Evolutionary conservation across 2,113 vertebrate genomes (phyloP).

Genomic region (Arenaria interpres): DNA sequence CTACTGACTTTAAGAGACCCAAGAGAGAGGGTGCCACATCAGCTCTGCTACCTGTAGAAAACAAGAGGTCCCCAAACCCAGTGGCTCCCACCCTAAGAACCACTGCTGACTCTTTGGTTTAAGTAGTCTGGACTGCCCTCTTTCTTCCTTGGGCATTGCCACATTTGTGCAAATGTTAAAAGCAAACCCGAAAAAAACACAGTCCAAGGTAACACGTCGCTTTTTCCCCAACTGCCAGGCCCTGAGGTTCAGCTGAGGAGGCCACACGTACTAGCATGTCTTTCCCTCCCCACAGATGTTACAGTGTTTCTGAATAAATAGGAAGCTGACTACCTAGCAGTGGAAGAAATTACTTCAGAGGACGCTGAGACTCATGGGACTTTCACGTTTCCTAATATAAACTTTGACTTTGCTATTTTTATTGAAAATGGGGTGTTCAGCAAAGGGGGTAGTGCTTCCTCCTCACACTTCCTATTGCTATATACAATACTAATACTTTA

Average conservation of each 20-base stretch:
- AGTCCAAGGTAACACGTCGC: rapidly evolving
- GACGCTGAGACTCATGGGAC: neutral
- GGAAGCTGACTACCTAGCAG: neutral
- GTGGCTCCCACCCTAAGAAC: neutral
- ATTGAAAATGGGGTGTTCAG: neutral
- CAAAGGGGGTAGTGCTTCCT: neutral
- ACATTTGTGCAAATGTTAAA: neutral
- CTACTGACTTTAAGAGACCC: neutral
- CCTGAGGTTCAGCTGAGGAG: neutral
- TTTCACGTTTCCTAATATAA: neutral
- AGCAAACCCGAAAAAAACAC: neutral
- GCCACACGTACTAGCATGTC: neutral
- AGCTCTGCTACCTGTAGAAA: neutral
- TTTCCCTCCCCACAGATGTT: neutral
- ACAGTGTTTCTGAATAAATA: constrained; percentile 29
- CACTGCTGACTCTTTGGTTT: neutral
- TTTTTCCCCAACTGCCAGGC: neutral
- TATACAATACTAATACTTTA: neutral
- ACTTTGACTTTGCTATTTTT: constrained; percentile 19
- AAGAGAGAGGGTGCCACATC: neutral
- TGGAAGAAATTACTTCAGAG: constrained; percentile 47
- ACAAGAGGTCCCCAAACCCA: neutral
- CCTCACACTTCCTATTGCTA: neutral
- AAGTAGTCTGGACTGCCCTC: neutral
- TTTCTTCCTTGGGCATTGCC: neutral